Percentiles rank a stretch among this genome's conserved stretches.
These are phyloP conservation scores for Amblyjoppa proteus DNA, from an alignment of 2,888 invertebrate genomes.

Conservation along the genomic window DNA sequence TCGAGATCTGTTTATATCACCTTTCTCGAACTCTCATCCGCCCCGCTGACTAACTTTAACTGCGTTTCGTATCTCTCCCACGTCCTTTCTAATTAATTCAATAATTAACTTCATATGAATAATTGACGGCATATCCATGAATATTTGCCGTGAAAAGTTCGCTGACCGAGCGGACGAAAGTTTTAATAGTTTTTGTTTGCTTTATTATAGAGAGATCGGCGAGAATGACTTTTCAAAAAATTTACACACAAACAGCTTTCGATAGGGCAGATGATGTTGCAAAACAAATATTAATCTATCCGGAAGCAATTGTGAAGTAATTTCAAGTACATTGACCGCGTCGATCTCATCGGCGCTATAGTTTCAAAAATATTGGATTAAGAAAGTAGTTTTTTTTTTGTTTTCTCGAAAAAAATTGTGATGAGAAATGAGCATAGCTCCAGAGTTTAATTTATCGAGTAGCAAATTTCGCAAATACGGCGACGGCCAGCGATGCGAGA, in stretches of 20 bases:
- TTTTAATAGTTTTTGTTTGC: not conserved
- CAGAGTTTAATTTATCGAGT: not conserved
- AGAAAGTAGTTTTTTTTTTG: not conserved
- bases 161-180: not conserved
- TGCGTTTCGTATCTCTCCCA: not conserved
- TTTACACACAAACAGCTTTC: not conserved
- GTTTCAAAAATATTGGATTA: not conserved
- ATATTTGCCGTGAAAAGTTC: not conserved
- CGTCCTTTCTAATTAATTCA: not conserved
- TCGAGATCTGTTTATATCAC: not conserved
- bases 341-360: not conserved
- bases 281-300: not conserved
- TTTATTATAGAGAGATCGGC: not conserved
- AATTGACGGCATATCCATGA: not conserved
- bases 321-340: not conserved
- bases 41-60: constrained; percentile 1
- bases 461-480: constrained; percentile 3
- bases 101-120: not conserved
- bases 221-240: not conserved
- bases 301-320: not conserved
- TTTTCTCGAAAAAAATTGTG: not conserved
- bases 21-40: not conserved
- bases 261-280: not conserved
- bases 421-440: constrained; percentile 6
- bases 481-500: not conserved